Conservation (phyloP, 2,113 vertebrate species). For the Platysternon megacephalum region DNA sequence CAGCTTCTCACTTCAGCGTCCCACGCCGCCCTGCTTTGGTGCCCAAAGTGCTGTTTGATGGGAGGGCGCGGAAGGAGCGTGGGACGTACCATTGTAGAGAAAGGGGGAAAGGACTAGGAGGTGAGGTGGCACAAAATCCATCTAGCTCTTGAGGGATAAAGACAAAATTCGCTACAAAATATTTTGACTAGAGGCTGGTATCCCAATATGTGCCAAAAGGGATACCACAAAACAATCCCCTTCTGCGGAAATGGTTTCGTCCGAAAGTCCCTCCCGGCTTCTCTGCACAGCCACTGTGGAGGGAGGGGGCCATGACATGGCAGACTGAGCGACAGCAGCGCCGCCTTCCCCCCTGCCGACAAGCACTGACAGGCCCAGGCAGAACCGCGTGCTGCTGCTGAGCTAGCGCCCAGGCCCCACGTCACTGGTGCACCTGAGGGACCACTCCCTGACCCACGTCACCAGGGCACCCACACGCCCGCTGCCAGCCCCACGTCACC, state of each 20-base stretch:
- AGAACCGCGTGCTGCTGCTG: no score
- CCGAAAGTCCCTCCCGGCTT: background rate
- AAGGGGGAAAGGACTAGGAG: no score
- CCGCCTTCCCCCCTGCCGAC: no score
- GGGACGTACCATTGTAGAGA: background rate
- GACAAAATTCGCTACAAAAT: no score
- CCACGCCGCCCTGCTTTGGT: rapidly evolving
- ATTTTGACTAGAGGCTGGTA: background rate
- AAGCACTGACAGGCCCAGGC: no score
- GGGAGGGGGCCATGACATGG: no score
- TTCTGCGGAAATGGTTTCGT: background rate
- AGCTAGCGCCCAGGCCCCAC: no score
- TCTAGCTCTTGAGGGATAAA: no score
- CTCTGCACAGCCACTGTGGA: background rate
- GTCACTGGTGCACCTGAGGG: no score
- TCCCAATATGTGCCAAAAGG: background rate
- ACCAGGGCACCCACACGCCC: no score
- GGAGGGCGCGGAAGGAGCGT: background rate
- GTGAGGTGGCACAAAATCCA: background rate
- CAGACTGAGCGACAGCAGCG: rapidly evolving
- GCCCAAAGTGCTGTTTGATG: rapidly evolving
- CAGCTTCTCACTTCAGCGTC: background rate
- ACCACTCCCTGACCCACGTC: no score
- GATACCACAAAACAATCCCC: background rate
- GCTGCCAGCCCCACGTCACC: no score